Conservation (phyloP, 2,113 vertebrate species). For the Ifrita kowaldi region DNA sequence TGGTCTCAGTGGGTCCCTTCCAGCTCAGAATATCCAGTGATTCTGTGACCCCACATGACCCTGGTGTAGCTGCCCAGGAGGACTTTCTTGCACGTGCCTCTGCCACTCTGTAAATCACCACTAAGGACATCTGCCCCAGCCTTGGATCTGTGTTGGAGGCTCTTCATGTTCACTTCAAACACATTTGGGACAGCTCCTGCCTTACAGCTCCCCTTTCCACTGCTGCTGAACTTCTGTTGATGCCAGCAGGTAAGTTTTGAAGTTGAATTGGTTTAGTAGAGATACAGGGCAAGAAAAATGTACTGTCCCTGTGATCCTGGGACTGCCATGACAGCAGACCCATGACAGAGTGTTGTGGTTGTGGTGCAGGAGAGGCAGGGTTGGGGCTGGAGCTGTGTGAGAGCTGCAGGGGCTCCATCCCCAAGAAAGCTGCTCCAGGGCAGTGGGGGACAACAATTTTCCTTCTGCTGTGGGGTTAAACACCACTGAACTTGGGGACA, state of each 20-base stretch:
- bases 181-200: neutral
- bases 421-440: neutral
- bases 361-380: neutral
- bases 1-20: neutral
- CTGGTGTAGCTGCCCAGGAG: neutral
- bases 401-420: neutral
- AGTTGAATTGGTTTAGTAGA: neutral
- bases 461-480: neutral
- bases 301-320: neutral
- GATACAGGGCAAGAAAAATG: neutral
- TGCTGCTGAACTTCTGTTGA: neutral
- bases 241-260: neutral
- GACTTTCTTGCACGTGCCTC: neutral
- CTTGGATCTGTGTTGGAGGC: neutral
- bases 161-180: neutral
- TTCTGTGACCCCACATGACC: neutral
- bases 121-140: neutral
- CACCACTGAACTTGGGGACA: rapidly evolving
- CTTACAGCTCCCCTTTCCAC: neutral
- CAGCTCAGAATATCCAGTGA: neutral
- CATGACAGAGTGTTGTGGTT: neutral
- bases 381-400: neutral
- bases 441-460: rapidly evolving
- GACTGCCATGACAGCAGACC: neutral
- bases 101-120: neutral